A percentile compares a stretch with the other conserved stretches of the same genome.
Evolutionary conservation across 2,888 invertebrate species (phyloP).

Genomic region (Lochmaea crataegi): DNA sequence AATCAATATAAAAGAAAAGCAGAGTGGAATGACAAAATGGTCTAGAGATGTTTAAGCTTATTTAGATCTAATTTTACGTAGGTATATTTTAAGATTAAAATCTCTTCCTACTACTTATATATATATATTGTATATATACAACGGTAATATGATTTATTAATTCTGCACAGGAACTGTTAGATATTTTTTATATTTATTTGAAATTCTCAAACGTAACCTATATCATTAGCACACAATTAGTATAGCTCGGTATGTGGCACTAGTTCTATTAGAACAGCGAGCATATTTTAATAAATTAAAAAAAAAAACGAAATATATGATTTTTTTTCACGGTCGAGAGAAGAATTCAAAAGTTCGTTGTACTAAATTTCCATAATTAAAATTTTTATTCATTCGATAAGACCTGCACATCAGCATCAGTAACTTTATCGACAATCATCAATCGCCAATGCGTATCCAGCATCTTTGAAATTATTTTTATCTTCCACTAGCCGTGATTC

Average conservation of each 20-base stretch:
- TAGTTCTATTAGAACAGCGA: neutral
- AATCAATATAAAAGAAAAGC: too few relatives aligned
- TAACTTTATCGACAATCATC: conserved; percentile 6
- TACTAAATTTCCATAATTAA: neutral
- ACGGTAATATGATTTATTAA: neutral
- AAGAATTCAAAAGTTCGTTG: neutral
- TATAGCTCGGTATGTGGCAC: neutral
- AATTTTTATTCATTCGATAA: neutral
- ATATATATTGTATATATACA: too few relatives aligned
- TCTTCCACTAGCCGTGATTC: neutral
- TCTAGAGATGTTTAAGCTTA: too few relatives aligned
- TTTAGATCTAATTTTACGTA: too few relatives aligned
- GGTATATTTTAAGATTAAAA: too few relatives aligned
- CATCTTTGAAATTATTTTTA: neutral
- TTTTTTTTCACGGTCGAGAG: neutral
- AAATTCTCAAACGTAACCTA: neutral
- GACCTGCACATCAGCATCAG: neutral
- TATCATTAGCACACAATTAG: neutral
- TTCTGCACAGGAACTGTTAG: neutral
- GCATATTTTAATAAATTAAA: conserved; percentile 5
- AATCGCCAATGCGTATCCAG: conserved; percentile 9
- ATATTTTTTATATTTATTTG: neutral
- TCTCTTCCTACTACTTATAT: too few relatives aligned
- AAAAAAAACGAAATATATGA: neutral
- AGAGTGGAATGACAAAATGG: too few relatives aligned